Percentiles rank a stretch among this genome's conserved stretches.
Evolutionary conservation across 2,888 invertebrate species (phyloP).

Genomic region (Eilema caniola): DNA sequence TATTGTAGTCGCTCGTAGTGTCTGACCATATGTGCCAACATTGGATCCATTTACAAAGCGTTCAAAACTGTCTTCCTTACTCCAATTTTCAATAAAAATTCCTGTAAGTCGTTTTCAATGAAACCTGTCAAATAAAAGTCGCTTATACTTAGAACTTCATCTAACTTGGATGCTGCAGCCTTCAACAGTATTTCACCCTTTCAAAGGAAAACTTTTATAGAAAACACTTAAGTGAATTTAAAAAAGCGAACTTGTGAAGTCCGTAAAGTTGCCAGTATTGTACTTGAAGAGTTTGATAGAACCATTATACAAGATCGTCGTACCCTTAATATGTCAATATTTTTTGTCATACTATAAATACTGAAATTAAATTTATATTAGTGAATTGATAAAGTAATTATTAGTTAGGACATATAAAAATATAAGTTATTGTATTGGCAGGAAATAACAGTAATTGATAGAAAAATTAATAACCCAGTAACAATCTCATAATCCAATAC

Average conservation of each 20-base stretch:
- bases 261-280: slow-evolving; percentile 5
- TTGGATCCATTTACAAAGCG: too few species aligned
- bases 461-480: too few species aligned
- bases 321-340: too few species aligned
- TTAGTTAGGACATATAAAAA: too few species aligned
- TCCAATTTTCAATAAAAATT: slow-evolving; percentile 26
- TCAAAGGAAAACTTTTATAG: slow-evolving; percentile 46
- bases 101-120: slow-evolving; percentile 37
- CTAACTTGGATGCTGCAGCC: slow-evolving; percentile 36
- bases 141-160: slow-evolving; percentile 45
- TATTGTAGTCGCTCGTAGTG: too few species aligned
- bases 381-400: too few species aligned
- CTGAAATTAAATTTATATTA: too few species aligned
- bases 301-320: background rate
- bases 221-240: slow-evolving; percentile 26
- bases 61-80: slow-evolving; percentile 22
- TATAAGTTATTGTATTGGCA: too few species aligned
- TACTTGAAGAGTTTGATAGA: background rate
- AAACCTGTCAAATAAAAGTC: slow-evolving; percentile 40
- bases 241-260: slow-evolving; percentile 21
- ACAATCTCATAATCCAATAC: too few species aligned
- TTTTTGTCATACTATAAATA: too few species aligned
- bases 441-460: too few species aligned
- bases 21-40: too few species aligned
- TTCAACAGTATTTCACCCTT: slow-evolving; percentile 42